Percentiles rank a stretch among this genome's conserved stretches.
Conservation (phyloP, 1,140 invertebrate species). For the Leguminivora glycinivorella region DNA sequence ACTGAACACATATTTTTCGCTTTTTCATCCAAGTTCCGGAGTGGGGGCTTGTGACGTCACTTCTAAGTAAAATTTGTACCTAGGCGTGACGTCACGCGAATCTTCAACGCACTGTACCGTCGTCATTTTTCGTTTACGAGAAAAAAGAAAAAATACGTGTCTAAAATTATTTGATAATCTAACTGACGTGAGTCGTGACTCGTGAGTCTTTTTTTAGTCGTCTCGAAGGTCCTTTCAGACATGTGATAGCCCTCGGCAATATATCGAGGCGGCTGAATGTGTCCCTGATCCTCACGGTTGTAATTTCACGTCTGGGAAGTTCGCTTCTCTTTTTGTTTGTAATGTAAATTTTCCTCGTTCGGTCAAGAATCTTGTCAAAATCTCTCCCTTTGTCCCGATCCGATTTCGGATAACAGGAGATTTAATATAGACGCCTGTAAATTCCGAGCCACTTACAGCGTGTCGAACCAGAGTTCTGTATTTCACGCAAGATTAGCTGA, state of each 20-base stretch:
- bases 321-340: slow-evolving; percentile 62
- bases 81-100: too few relatives aligned
- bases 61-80: too few relatives aligned
- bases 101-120: too few relatives aligned
- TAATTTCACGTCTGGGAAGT: slow-evolving; percentile 63
- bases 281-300: slow-evolving; percentile 45
- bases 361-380: slow-evolving; percentile 53
- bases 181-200: too few relatives aligned
- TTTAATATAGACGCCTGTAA: slow-evolving; percentile 58
- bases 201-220: too few relatives aligned
- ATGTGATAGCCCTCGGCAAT: slow-evolving; percentile 36
- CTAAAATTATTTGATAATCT: too few relatives aligned
- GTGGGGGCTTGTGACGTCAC: too few relatives aligned
- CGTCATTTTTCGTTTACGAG: too few relatives aligned
- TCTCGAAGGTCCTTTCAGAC: slow-evolving; percentile 34
- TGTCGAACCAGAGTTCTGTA: slow-evolving; percentile 41
- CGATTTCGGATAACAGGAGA: slow-evolving; percentile 61
- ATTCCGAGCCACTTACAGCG: slow-evolving; percentile 46
- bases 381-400: slow-evolving; percentile 60
- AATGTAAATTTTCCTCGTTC: slow-evolving; percentile 69
- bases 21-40: too few relatives aligned
- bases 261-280: slow-evolving; percentile 42
- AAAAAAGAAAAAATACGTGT: too few relatives aligned
- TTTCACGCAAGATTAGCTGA: slow-evolving; percentile 48
- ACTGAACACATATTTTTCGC: too few relatives aligned